These are phyloP conservation scores for Drosophila chauvacae DNA, from an alignment of 1,140 invertebrate genomes.

Conservation along the genomic window DNA sequence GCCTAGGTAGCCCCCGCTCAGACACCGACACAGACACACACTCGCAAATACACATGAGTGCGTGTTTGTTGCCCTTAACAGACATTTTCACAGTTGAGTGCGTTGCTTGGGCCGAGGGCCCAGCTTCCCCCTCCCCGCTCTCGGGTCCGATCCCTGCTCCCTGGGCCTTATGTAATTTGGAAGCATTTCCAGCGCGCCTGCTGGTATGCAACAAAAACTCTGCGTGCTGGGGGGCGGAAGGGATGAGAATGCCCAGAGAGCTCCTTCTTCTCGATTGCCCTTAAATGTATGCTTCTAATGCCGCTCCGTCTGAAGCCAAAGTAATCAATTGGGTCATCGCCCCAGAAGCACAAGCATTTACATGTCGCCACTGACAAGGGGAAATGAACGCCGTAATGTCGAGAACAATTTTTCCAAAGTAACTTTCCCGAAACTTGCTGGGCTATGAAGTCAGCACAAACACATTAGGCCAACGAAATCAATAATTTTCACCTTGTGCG, in stretches of 20 bases:
- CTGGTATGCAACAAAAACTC: constrained; percentile 74
- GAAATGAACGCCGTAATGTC: neutral
- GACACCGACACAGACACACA: constrained; percentile 44
- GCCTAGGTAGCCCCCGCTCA: constrained; percentile 63
- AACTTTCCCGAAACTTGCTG: constrained; percentile 16
- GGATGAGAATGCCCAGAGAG: constrained; percentile 1
- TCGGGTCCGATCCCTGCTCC: neutral
- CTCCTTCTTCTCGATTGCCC: constrained; percentile 17
- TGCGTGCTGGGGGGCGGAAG: constrained; percentile 27
- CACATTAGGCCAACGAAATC: constrained; percentile 45
- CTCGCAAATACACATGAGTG: constrained; percentile 61
- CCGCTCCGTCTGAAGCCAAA: constrained; percentile 28
- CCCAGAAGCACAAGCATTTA: constrained; percentile 27
- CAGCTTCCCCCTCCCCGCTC: constrained; percentile 27
- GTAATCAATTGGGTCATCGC: constrained; percentile 54
- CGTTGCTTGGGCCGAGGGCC: constrained; percentile 68
- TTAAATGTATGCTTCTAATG: constrained; percentile 55
- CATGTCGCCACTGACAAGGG: constrained; percentile 15
- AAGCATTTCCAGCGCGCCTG: constrained; percentile 73
- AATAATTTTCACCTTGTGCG: constrained; percentile 37
- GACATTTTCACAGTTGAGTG: constrained; percentile 83
- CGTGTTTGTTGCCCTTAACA: constrained; percentile 76
- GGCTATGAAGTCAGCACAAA: constrained; percentile 10
- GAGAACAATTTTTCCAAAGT: neutral
- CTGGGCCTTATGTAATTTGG: constrained; percentile 69